A percentile compares a stretch with the other conserved stretches of the same genome.
Conservation (phyloP, 2,888 invertebrate genomes). For the Drosophila anomelani region DNA sequence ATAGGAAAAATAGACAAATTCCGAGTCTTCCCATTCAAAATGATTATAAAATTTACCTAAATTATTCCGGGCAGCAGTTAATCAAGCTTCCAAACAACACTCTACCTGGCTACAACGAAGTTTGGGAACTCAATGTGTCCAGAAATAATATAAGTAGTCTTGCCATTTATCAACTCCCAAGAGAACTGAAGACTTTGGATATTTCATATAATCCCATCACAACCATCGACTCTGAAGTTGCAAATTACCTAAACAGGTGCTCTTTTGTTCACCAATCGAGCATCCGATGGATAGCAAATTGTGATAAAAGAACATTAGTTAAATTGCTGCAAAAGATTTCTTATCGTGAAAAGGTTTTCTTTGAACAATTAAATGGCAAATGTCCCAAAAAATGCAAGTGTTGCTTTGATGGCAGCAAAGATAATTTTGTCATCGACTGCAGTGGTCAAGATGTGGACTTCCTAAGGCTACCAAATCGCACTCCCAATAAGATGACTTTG, state of each 20-base stretch:
- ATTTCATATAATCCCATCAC: neutral
- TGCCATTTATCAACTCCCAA: neutral
- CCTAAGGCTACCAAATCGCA: neutral
- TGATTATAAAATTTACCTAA: neutral
- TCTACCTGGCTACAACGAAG: neutral
- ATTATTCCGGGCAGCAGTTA: neutral
- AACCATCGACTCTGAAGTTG: neutral
- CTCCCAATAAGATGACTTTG: neutral
- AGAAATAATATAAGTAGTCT: slow-evolving; percentile 4
- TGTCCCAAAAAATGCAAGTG: neutral
- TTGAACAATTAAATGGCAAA: neutral
- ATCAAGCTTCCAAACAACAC: neutral
- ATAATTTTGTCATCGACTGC: neutral
- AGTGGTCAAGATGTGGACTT: neutral
- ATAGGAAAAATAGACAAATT: neutral
- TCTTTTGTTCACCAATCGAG: too few species aligned
- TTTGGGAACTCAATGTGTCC: neutral
- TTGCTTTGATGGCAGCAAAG: neutral
- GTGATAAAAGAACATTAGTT: neutral
- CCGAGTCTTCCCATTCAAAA: neutral
- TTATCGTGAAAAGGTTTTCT: neutral
- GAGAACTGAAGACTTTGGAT: neutral
- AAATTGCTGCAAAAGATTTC: neutral
- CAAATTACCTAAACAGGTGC: neutral
- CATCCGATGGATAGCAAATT: neutral